phyloP scores from a whole-genome alignment of 2,888 invertebrate genomes.

The Tridacna crocea region DNA sequence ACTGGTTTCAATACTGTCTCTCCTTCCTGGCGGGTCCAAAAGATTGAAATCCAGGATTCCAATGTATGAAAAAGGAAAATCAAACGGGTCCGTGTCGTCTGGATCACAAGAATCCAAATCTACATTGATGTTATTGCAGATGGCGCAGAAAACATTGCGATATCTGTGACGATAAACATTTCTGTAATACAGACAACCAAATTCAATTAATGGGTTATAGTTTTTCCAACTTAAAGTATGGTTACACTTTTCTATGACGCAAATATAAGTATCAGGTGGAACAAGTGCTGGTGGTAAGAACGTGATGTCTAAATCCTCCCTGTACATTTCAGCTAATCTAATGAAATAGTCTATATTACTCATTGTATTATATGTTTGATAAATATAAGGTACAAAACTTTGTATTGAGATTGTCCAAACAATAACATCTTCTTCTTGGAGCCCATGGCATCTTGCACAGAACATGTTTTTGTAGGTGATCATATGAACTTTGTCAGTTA shows the following conservation, averaged over 20 bases:
- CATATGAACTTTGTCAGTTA: neutral
- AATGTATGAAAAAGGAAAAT: neutral
- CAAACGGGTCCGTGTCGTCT: neutral
- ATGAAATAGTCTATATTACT: neutral
- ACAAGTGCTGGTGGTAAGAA: neutral
- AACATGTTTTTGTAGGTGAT: constrained; percentile 15
- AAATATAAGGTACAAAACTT: neutral
- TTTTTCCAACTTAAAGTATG: neutral
- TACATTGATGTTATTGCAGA: neutral
- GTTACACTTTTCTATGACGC: neutral
- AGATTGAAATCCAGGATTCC: constrained; percentile 17
- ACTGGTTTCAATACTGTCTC: neutral
- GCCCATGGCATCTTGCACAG: constrained; percentile 17
- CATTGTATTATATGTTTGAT: neutral
- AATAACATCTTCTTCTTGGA: constrained; percentile 13
- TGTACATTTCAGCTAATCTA: neutral
- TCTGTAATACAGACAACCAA: constrained; percentile 1
- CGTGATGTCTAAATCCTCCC: neutral
- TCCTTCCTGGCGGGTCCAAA: neutral
- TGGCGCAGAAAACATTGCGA: constrained; percentile 1
- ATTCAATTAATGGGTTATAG: neutral
- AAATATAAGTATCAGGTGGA: neutral
- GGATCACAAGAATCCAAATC: neutral
- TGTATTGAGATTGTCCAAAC: constrained; percentile 5
- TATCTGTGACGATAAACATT: neutral